A percentile compares a stretch with the other conserved stretches of the same genome.
phyloP scores from a whole-genome alignment of 2,113 vertebrate species.

The Chaetodon trifascialis region DNA sequence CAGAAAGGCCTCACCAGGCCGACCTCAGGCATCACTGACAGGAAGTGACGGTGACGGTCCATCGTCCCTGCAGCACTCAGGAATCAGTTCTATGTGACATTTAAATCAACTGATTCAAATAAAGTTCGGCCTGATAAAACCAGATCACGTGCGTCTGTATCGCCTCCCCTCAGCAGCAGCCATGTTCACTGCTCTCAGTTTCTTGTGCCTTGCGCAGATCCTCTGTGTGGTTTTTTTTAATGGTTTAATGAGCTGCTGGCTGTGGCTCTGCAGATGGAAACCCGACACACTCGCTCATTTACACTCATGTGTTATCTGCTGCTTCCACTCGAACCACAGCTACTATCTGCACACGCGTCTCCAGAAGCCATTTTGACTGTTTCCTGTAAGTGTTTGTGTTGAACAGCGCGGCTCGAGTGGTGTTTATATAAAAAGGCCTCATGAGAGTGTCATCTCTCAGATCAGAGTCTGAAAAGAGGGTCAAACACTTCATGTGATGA shows the following conservation, averaged over 20 bases:
- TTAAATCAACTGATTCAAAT: background rate
- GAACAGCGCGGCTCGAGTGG: background rate
- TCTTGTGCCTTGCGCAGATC: background rate
- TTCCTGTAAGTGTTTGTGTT: slow-evolving; percentile 34
- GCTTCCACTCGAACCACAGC: background rate
- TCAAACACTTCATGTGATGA: background rate
- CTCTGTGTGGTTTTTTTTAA: slow-evolving; percentile 41
- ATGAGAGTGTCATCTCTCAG: background rate
- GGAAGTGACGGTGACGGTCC: too few species aligned
- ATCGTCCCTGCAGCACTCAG: background rate
- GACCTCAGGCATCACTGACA: too few species aligned
- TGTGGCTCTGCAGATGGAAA: slow-evolving; percentile 22
- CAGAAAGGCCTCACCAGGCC: background rate
- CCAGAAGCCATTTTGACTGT: slow-evolving; percentile 3
- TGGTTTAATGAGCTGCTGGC: slow-evolving; percentile 43
- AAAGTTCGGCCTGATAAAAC: background rate
- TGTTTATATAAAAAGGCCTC: background rate
- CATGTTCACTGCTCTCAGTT: background rate
- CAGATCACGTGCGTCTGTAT: background rate
- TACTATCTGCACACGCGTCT: background rate
- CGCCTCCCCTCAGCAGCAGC: background rate
- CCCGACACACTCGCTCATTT: slow-evolving; percentile 20
- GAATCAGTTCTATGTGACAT: background rate
- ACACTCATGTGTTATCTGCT: slow-evolving; percentile 20
- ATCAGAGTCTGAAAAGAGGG: background rate